Conservation (phyloP, 1,140 invertebrate genomes). For the Cyrtorhinus lividipennis region DNA sequence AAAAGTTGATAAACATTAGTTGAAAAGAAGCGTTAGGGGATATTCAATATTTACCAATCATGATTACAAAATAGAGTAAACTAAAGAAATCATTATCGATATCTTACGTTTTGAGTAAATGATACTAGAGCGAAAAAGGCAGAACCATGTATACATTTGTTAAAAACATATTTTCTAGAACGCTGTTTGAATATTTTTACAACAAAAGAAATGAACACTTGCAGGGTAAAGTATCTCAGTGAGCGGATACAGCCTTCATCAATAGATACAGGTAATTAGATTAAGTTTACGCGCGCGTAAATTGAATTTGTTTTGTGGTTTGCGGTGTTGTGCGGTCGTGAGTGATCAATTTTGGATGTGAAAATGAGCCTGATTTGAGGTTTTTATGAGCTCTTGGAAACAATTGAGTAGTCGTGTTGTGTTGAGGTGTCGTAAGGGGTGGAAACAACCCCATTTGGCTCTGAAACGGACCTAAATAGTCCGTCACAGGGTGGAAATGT, state of each 20-base stretch:
- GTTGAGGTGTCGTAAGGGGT: too few species aligned
- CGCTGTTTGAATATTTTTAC: constrained; percentile 23
- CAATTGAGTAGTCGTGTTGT: too few species aligned
- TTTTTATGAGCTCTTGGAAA: too few species aligned
- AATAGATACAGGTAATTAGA: constrained; percentile 24
- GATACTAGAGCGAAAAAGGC: too few species aligned
- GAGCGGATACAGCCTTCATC: constrained; percentile 23
- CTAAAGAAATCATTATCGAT: not conserved
- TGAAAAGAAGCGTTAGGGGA: constrained; percentile 14
- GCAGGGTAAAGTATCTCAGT: constrained; percentile 25
- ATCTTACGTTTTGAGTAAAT: constrained; percentile 15
- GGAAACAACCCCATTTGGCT: too few species aligned
- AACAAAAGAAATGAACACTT: constrained; percentile 22
- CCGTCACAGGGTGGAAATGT: too few species aligned
- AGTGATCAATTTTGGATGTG: too few species aligned
- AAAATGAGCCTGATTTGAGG: too few species aligned
- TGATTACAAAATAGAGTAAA: constrained; percentile 12
- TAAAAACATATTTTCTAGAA: constrained; percentile 22
- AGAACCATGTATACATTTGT: constrained; percentile 21
- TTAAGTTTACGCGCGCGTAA: constrained; percentile 23
- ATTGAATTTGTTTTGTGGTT: too few species aligned
- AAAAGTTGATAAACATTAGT: constrained; percentile 15
- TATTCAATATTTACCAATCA: constrained; percentile 15
- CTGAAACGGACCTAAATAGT: too few species aligned
- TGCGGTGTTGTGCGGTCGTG: too few species aligned